Evolutionary conservation across 2,797 vertebrate genomes (phyloP).

Genomic region (Etheostoma nigrum): DNA sequence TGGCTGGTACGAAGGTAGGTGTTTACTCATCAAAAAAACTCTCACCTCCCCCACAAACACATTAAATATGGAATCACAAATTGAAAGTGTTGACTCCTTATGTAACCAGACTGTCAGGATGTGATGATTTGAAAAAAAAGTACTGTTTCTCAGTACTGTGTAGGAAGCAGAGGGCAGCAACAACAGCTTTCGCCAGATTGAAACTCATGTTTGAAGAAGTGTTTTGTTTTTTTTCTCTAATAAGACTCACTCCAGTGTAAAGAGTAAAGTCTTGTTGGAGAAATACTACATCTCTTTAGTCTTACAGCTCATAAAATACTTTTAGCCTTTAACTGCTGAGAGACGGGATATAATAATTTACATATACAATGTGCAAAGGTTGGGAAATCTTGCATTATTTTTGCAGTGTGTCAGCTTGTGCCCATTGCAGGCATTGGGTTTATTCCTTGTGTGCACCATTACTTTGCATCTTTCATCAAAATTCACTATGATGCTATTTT

Average conservation of each 20-base stretch:
- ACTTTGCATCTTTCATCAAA: neutral
- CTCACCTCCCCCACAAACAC: constrained; percentile 80
- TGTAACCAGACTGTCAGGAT: constrained; percentile 73
- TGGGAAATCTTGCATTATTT: neutral
- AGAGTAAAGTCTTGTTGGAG: constrained; percentile 18
- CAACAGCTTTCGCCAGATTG: constrained; percentile 59
- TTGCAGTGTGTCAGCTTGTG: neutral
- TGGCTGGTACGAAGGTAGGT: constrained; percentile 76
- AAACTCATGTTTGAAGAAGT: constrained; percentile 53
- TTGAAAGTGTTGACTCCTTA: constrained; percentile 75
- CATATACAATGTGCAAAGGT: neutral
- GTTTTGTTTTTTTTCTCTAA: constrained; percentile 14
- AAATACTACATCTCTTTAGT: constrained; percentile 1
- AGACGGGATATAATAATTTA: neutral
- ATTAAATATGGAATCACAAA: constrained; percentile 80
- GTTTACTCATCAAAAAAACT: constrained; percentile 74
- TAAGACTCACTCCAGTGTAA: constrained; percentile 26
- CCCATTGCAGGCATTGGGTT: neutral
- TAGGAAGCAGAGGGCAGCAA: constrained; percentile 69
- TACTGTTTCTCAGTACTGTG: constrained; percentile 59
- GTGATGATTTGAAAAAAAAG: constrained; percentile 71
- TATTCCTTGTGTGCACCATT: neutral
- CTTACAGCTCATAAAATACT: constrained; percentile 8
- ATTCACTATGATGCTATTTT: neutral
- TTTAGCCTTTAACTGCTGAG: neutral